A percentile compares a stretch with the other conserved stretches of the same genome.
phyloP scores from a whole-genome alignment of 92 coral and sea anemone genomes.

The Parazoanthus swiftii region DNA sequence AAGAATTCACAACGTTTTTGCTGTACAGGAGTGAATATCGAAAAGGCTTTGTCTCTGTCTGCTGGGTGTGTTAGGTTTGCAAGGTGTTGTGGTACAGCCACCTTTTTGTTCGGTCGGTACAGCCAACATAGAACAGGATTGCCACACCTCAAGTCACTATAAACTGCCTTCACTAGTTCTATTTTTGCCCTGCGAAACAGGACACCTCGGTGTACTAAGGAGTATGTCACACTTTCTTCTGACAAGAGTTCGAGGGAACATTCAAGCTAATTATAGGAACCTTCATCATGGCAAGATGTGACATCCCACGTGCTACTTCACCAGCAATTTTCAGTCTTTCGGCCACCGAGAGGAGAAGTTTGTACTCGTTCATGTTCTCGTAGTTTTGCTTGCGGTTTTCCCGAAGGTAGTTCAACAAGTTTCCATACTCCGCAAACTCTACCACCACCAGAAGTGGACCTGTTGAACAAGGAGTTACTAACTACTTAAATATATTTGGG shows the following conservation, averaged over 20 bases:
- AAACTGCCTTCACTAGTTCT: not conserved
- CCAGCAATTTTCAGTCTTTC: constrained; percentile 77
- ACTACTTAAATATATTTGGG: not conserved
- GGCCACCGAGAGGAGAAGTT: constrained; percentile 57
- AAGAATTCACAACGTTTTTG: too few relatives aligned
- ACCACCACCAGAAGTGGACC: constrained; percentile 85
- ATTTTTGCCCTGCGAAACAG: not conserved
- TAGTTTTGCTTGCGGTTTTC: constrained; percentile 71
- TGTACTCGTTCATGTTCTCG: constrained; percentile 69
- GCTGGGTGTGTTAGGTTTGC: too few relatives aligned
- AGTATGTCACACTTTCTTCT: not conserved
- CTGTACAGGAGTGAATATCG: too few relatives aligned
- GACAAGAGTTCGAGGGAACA: not conserved
- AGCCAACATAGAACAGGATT: too few relatives aligned
- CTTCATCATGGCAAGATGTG: constrained; percentile 74
- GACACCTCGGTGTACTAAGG: not conserved
- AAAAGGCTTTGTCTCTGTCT: too few relatives aligned
- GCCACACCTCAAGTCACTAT: not conserved
- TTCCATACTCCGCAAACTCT: constrained; percentile 84
- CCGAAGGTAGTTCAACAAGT: constrained; percentile 67
- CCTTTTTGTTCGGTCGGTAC: too few relatives aligned
- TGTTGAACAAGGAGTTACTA: not conserved
- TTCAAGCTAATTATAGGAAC: constrained; percentile 34
- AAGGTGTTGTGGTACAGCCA: too few relatives aligned
- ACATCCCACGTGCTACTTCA: constrained; percentile 85